Conservation (phyloP, 2,888 invertebrate species). For the Drosophila aldrichi region DNA sequence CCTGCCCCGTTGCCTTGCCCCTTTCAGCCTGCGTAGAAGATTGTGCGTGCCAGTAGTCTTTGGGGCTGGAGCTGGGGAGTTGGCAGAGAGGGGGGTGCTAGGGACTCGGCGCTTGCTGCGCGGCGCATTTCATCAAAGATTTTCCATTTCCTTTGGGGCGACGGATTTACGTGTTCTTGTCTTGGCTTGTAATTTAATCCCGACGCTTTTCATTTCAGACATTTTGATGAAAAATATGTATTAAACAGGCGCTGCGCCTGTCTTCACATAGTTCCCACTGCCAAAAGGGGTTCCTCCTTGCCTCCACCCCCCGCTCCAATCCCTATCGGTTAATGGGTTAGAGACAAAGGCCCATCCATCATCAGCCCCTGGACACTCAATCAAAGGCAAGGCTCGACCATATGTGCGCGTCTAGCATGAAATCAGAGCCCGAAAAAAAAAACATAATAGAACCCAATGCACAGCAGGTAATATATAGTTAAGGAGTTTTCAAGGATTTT, state of each 20-base stretch:
- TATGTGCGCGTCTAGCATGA: slow-evolving; percentile 15
- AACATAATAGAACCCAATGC: not conserved
- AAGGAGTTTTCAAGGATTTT: not conserved
- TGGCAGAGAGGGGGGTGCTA: not conserved
- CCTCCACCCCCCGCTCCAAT: not conserved
- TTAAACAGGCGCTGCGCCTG: slow-evolving; percentile 10
- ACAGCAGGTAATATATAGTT: slow-evolving; percentile 5
- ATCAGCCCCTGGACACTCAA: slow-evolving; percentile 44
- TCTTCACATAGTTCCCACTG: slow-evolving; percentile 9
- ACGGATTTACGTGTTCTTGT: slow-evolving; percentile 43
- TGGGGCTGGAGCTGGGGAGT: not conserved
- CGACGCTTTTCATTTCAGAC: slow-evolving; percentile 43
- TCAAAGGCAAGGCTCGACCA: slow-evolving; percentile 35
- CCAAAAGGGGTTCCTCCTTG: slow-evolving; percentile 13
- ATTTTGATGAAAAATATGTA: slow-evolving; percentile 41
- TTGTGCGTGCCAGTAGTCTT: slow-evolving; percentile 33
- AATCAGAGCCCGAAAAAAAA: slow-evolving; percentile 3
- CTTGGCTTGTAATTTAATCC: slow-evolving; percentile 70
- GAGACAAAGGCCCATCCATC: slow-evolving; percentile 35
- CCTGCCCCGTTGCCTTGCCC: slow-evolving; percentile 25
- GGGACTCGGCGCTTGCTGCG: slow-evolving; percentile 9
- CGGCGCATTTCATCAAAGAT: slow-evolving; percentile 71
- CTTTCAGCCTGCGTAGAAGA: slow-evolving; percentile 18
- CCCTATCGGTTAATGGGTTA: slow-evolving; percentile 1
- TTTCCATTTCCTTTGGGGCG: slow-evolving; percentile 54